Conservation (phyloP, 2,113 vertebrate species). For the Tamias sibiricus region DNA sequence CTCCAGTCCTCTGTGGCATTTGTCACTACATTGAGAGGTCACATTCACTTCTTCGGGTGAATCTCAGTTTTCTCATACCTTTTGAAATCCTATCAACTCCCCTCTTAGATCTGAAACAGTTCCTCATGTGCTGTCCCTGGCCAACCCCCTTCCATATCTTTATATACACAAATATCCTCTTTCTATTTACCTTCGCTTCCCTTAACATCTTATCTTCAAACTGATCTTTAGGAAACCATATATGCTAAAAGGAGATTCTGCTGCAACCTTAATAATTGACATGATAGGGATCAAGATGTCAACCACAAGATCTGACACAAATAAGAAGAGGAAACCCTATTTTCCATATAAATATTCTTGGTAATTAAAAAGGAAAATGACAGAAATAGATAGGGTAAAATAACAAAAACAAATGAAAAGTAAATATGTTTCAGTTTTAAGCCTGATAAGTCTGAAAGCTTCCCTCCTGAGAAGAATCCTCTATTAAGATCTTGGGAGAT, state of each 20-base stretch:
- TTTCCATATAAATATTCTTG: conserved; percentile 51
- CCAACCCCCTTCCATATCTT: fast-evolving
- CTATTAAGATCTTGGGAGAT: conserved; percentile 68
- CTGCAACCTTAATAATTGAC: neutral
- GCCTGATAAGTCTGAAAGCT: conserved; percentile 56
- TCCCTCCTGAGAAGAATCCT: conserved; percentile 42
- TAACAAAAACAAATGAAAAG: conserved; percentile 61
- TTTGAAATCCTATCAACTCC: neutral
- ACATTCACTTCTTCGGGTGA: neutral
- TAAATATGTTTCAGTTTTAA: conserved; percentile 55
- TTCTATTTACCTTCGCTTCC: neutral
- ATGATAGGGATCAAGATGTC: conserved; percentile 14
- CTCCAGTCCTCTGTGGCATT: neutral
- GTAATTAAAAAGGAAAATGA: conserved; percentile 66
- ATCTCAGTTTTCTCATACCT: neutral
- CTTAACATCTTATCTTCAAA: neutral
- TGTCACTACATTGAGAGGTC: neutral
- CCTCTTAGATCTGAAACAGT: neutral
- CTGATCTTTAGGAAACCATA: neutral
- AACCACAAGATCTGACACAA: neutral
- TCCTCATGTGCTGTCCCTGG: neutral
- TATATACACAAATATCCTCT: neutral
- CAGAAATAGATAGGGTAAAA: conserved; percentile 41
- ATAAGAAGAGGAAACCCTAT: neutral
- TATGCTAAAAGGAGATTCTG: neutral